phyloP scores from a whole-genome alignment of 2,113 vertebrate genomes.

The Lonchura striata region DNA sequence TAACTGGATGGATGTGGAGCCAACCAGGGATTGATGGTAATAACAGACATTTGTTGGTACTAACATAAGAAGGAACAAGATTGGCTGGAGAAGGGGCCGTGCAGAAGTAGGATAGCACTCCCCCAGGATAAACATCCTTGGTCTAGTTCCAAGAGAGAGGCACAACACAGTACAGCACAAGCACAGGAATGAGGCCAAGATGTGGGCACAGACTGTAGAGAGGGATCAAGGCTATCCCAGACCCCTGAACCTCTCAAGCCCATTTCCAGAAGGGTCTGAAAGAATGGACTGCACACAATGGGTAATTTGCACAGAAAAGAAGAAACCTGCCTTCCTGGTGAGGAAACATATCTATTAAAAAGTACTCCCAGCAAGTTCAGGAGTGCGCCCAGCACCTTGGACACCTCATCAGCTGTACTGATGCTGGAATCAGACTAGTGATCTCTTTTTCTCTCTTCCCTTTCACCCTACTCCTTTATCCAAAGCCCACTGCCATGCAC shows the following conservation, averaged over 20 bases:
- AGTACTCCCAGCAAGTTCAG: not conserved
- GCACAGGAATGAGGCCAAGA: not conserved
- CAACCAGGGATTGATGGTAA: not conserved
- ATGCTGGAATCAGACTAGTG: not conserved
- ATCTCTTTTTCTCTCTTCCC: not conserved
- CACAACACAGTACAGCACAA: rapidly evolving
- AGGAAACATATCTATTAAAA: not conserved
- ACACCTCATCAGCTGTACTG: not conserved
- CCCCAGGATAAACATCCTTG: rapidly evolving
- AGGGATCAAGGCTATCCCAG: not conserved
- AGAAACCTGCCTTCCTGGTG: not conserved
- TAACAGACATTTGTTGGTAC: not conserved
- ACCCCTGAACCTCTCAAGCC: not conserved
- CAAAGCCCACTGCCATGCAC: not conserved
- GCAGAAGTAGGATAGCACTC: not conserved
- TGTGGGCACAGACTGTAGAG: not conserved
- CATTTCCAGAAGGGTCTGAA: not conserved
- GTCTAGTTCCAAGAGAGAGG: not conserved
- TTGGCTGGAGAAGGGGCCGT: not conserved
- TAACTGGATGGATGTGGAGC: not conserved
- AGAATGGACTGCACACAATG: not conserved
- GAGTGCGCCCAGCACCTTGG: not conserved
- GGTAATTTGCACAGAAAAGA: not conserved
- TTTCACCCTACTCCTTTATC: not conserved
- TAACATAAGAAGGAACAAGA: not conserved